Conservation (phyloP, 2,797 vertebrate genomes). For the Callimico goeldii region DNA sequence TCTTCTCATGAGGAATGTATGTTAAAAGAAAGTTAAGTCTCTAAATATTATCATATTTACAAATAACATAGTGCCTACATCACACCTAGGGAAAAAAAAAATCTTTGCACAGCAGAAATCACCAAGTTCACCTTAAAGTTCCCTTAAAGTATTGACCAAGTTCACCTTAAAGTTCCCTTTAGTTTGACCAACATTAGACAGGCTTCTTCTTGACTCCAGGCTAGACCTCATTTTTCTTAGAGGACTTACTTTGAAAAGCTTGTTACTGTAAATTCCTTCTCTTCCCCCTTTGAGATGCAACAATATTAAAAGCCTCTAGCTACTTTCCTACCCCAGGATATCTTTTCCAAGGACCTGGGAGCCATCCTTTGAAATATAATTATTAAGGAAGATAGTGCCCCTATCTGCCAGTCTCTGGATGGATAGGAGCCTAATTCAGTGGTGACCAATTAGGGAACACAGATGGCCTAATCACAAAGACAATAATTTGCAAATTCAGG, state of each 20-base stretch:
- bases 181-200: neutral
- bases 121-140: neutral
- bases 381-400: neutral
- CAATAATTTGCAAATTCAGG: neutral
- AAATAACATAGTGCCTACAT: neutral
- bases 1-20: neutral
- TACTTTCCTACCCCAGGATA: neutral
- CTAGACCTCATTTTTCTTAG: neutral
- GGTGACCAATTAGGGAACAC: neutral
- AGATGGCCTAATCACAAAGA: neutral
- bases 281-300: neutral
- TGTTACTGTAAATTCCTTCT: neutral
- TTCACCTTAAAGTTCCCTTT: neutral
- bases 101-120: neutral
- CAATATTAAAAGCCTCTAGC: neutral
- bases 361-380: neutral
- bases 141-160: neutral
- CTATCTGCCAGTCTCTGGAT: neutral
- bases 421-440: neutral
- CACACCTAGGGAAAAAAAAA: neutral
- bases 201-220: neutral
- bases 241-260: neutral
- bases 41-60: neutral
- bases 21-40: neutral
- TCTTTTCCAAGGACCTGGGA: neutral